phyloP scores from a whole-genome alignment of 2,888 invertebrate species.

The Drosophila cognata region DNA sequence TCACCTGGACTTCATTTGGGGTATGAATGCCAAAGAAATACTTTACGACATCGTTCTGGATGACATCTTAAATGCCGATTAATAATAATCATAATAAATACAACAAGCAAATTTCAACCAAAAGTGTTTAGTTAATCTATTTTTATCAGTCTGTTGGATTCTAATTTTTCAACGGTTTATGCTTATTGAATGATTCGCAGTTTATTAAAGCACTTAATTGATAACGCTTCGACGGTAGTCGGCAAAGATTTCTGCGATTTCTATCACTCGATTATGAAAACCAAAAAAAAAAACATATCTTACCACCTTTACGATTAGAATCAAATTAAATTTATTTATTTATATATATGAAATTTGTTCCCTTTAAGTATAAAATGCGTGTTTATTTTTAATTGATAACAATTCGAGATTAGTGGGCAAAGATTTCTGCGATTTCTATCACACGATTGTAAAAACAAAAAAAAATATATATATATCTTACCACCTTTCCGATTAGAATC shows the following conservation, averaged over 20 bases:
- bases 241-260: background rate
- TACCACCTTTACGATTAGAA: background rate
- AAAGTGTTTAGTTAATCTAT: constrained; percentile 6
- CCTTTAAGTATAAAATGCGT: background rate
- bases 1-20: constrained; percentile 78
- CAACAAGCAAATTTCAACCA: background rate
- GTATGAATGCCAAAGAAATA: constrained; percentile 66
- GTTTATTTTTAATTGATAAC: constrained; percentile 9
- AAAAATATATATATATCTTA: background rate
- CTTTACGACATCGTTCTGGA: constrained; percentile 68
- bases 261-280: background rate
- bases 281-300: background rate
- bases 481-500: background rate
- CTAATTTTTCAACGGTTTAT: constrained; percentile 4
- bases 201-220: constrained; percentile 4
- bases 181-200: background rate
- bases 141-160: constrained; percentile 10
- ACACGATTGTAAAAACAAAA: background rate
- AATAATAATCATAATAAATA: constrained; percentile 35
- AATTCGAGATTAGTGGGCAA: background rate
- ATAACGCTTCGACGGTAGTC: background rate
- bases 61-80: constrained; percentile 64
- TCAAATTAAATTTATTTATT: background rate
- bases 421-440: background rate
- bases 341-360: background rate